These are phyloP conservation scores for Hydrophis major DNA, from an alignment of 2,797 vertebrate species.

Conservation along the genomic window DNA sequence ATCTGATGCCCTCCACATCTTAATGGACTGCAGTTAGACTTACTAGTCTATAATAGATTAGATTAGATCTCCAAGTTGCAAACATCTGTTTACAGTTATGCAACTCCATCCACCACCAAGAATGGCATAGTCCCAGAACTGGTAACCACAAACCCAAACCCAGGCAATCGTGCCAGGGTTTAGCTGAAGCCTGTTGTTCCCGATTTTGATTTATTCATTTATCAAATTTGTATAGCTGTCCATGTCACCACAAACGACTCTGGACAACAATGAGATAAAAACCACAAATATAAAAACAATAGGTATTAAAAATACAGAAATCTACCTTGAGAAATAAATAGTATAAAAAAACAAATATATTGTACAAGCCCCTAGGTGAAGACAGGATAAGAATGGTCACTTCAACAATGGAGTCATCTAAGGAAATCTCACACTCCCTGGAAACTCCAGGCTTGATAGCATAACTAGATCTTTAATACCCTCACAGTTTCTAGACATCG, in stretches of 20 bases:
- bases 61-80: not conserved
- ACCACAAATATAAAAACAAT: not conserved
- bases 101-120: not conserved
- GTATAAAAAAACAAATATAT: not conserved
- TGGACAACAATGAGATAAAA: not conserved
- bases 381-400: not conserved
- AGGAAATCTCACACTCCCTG: not conserved
- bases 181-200: too few species aligned
- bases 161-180: too few species aligned
- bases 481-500: not conserved
- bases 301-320: not conserved
- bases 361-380: not conserved
- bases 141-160: not conserved
- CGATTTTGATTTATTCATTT: not conserved
- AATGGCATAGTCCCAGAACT: not conserved
- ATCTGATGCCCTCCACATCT: not conserved
- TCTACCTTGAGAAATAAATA: not conserved
- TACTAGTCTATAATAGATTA: not conserved
- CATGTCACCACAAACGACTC: not conserved
- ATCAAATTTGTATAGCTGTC: not conserved
- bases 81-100: not conserved
- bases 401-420: not conserved
- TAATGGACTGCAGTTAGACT: not conserved
- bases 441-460: not conserved
- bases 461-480: not conserved